Base-by-base conservation (phyloP, 2,113 vertebrate species). In the Cyprinodon tularosa region DNA sequence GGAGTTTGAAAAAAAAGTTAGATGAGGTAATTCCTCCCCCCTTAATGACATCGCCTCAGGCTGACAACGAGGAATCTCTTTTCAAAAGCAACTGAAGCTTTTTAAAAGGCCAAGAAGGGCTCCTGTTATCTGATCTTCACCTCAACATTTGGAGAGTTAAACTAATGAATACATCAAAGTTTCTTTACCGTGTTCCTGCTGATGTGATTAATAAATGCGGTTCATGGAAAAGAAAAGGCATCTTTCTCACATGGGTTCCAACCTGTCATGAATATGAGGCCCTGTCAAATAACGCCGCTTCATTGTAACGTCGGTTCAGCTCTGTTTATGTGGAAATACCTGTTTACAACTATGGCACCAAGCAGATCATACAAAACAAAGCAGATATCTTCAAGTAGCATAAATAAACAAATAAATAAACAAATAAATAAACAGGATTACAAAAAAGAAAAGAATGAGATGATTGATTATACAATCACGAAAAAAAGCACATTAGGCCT, bases 101-200 rank as follows among this genome's bases (percentile, higher is more conserved):
- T 89, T 89, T 87, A 72, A 29, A 57, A 89, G 82, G 82, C 78
- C 76, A 64, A 74, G 81, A 80, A 81, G 77, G 81, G 15, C 73
- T 86, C 81, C 37, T 85, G 91, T 90, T 92, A 93, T 93, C 90
- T 93, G 92, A 92, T 93, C 90, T 84, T 57, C 50, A 50, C 59
- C 59, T 87, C 86, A 85, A 83, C 1, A 6, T 47, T 44, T 44
- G 15, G 6, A 0, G 60, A 44, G 76, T 91, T 80, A 76, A 86
- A 88, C 82, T 87, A 86, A 84, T 78, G 84, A 92, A 83, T 81
- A 87, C 74, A 88, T 88, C 90, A 91, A 91, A 88, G 89, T 85
- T 83, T 71, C 61, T 83, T 53, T 22, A 40, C 72, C 42, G 14
- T 76, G 74, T n/a, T 78, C 47, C 53, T 42, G 64, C 87, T 76